These are phyloP conservation scores for Selene dorsalis DNA, from an alignment of 2,797 vertebrate genomes.

Conservation along the genomic window DNA sequence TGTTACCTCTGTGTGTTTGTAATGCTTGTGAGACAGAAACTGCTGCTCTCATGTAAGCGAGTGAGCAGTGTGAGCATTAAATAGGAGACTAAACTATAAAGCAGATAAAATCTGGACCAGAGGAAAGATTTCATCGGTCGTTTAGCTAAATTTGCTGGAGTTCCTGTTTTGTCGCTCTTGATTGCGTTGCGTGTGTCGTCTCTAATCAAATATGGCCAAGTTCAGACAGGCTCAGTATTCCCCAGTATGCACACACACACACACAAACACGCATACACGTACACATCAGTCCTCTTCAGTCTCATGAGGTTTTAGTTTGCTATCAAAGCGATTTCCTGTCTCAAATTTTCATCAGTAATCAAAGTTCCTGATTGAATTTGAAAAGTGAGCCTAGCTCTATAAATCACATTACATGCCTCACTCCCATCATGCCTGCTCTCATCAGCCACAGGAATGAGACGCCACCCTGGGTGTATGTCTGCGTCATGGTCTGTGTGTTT, in stretches of 20 bases:
- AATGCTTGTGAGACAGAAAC: conserved; percentile 25
- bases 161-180: conserved; percentile 67
- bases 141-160: conserved; percentile 53
- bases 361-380: conserved; percentile 86
- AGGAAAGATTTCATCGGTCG: conserved; percentile 53
- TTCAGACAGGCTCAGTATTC: conserved; percentile 61
- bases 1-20: neutral
- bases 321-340: conserved; percentile 85
- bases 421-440: conserved; percentile 76
- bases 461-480: conserved; percentile 64
- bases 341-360: conserved; percentile 86
- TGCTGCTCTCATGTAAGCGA: neutral
- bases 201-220: conserved; percentile 73
- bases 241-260: conserved; percentile 18
- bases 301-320: conserved; percentile 82
- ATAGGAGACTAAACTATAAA: conserved; percentile 20
- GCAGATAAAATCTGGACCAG: conserved; percentile 50
- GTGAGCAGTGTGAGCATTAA: conserved; percentile 4
- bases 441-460: conserved; percentile 76
- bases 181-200: conserved; percentile 64
- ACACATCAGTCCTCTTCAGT: conserved; percentile 65
- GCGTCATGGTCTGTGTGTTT: conserved; percentile 37
- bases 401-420: conserved; percentile 86
- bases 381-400: conserved; percentile 81
- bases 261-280: conserved; percentile 15